Evolutionary conservation across 1,140 invertebrate species (phyloP), one percentile per base, ranked within the genome.

Genomic region (Calosoma granatense): DNA sequence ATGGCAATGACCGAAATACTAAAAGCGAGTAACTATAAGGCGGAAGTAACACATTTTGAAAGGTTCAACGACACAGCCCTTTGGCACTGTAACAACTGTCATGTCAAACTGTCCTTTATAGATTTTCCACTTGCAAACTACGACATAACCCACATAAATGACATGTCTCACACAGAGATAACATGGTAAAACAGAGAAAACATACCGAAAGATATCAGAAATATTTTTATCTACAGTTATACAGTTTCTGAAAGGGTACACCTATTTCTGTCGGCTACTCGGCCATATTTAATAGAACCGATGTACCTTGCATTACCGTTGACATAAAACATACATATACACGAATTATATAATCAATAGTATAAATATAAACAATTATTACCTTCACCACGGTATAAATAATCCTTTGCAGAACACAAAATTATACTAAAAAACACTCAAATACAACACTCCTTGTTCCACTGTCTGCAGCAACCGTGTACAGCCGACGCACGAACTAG

Each of bases 351-450:
- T 47, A 4, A 17, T 47, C 17, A 47, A 9, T 11, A n/a, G n/a
- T n/a, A n/a, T n/a, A 4, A 47, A 47, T 47, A 47, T 47, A 36
- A n/a, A 36, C 6, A 9, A 36, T 36, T 6, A 47, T 47, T 47
- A 47, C 41, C 41, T 47, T 47, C 41, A 47, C 41, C 41, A 47
- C 41, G 41, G 41, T 47, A 17, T 47, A 11, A 47, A 47, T 47
- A 47, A 47, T 47, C 41, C 41, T 47, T 47, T 47, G 41, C 41
- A 47, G 41, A 47, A 47, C 41, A 47, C 41, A 47, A 47, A 47
- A 47, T 17, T 47, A 12, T 47, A 47, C 9, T 47, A 4, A 47
- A 47, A 47, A 47, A 47, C 41, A 47, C 41, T 47, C 41, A 47
- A 47, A 47, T 17, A 47, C 41, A 47, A 47, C 41, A 47, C 41